These are phyloP conservation scores for Lamprologus sp. DNA, from an alignment of 2,113 vertebrate genomes.

Conservation along the genomic window DNA sequence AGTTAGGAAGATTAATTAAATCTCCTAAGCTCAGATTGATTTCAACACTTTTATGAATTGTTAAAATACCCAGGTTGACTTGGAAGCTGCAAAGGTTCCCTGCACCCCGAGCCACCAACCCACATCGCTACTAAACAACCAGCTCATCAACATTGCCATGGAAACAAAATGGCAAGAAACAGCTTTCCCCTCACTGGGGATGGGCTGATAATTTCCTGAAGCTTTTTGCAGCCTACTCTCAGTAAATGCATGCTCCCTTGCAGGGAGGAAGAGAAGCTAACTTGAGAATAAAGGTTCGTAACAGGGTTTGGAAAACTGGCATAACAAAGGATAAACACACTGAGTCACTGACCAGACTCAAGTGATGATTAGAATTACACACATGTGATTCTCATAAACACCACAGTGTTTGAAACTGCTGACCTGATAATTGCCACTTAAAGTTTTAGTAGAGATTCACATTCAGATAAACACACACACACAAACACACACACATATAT, in stretches of 20 bases:
- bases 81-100: neutral
- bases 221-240: neutral
- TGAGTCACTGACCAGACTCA: neutral
- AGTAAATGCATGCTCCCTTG: neutral
- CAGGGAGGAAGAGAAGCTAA: neutral
- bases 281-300: neutral
- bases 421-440: neutral
- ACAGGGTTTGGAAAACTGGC: neutral
- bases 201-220: neutral
- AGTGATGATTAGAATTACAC: neutral
- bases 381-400: neutral
- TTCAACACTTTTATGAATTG: slow-evolving; percentile 87
- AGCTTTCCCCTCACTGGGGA: neutral
- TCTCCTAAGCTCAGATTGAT: slow-evolving; percentile 75
- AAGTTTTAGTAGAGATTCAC: neutral
- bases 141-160: slow-evolving; percentile 50
- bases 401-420: neutral
- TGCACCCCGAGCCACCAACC: neutral
- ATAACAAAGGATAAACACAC: neutral
- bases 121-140: neutral
- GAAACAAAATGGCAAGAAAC: slow-evolving; percentile 49
- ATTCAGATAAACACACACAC: neutral
- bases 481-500: neutral
- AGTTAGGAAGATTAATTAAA: slow-evolving; percentile 79
- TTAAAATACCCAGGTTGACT: slow-evolving; percentile 70